Percentiles rank a stretch among this genome's conserved stretches.
These are phyloP conservation scores for Erannis defoliaria DNA, from an alignment of 2,888 invertebrate genomes.

Conservation along the genomic window DNA sequence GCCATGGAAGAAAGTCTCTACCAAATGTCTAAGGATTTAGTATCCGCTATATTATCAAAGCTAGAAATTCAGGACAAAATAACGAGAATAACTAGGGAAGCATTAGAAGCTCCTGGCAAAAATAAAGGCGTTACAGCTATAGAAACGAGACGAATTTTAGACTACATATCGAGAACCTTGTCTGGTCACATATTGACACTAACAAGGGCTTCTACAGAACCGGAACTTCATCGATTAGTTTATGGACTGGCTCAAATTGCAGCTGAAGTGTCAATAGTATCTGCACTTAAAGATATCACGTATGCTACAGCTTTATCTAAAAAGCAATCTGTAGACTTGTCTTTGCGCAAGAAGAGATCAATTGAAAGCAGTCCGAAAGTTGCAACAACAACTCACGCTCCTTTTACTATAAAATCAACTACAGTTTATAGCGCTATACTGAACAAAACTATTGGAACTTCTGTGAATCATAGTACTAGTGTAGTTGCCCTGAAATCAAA, in stretches of 20 bases:
- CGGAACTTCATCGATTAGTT: conserved; percentile 78
- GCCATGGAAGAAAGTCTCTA: conserved; percentile 78
- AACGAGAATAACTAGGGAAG: conserved; percentile 78
- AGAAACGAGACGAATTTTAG: conserved; percentile 78
- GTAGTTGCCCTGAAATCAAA: conserved; percentile 2
- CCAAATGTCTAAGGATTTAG: conserved; percentile 78
- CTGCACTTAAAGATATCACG: conserved; percentile 79
- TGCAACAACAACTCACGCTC: conserved; percentile 44
- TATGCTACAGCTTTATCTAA: conserved; percentile 76
- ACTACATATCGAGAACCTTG: conserved; percentile 79
- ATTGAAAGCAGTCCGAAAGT: conserved; percentile 37
- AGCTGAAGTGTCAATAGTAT: conserved; percentile 79
- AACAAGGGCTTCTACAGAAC: conserved; percentile 78
- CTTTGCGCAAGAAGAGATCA: conserved; percentile 72
- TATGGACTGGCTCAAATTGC: conserved; percentile 82
- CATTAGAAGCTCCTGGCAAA: conserved; percentile 78
- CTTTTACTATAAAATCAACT: conserved; percentile 44
- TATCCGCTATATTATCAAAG: conserved; percentile 76
- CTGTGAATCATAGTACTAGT: conserved; percentile 32
- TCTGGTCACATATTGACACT: conserved; percentile 77
- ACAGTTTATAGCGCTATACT: conserved; percentile 67
- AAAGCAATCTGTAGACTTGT: conserved; percentile 78
- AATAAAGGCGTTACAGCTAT: conserved; percentile 80
- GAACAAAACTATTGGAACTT: conserved; percentile 58
- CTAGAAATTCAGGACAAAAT: conserved; percentile 82